Evolutionary conservation across 2,113 vertebrate species (phyloP), one percentile per base, ranked within the genome.

Genomic region (Motacilla alba): DNA sequence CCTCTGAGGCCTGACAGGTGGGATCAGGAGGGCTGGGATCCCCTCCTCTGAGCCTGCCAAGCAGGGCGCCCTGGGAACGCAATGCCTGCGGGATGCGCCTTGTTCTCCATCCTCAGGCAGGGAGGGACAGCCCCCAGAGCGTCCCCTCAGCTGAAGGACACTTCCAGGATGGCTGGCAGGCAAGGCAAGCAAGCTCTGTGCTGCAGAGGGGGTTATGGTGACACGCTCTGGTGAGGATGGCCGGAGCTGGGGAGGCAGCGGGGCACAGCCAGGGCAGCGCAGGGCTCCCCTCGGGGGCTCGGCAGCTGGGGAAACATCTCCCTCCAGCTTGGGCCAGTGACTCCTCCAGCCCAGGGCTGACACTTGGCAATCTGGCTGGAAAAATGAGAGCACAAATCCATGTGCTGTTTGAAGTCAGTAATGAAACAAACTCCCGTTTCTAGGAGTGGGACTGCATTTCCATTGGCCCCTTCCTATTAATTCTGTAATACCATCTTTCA

Each of bases 371-470:
- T n/a, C 53, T 31, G 44, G 64, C 73, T 92, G 94, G 93, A 94
- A 96, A 94, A 93, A 90, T 49, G 0, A 78, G 62, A 96, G 85
- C 83, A 82, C 82, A 88, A 85, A 94, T 91, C 90, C 81, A 26
- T 56, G 85, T 62, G 86, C 70, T 76, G 77, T 89, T 95, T 89
- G 90, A 94, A 95, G 91, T 88, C 83, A 67, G 83, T 62, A 75
- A 47, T 78, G 86, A 94, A 76, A 79, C 67, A 44, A 95, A 76
- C 70, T 92, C 80, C 33, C 69, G 28, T 94, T 93, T 93, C 92
- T 93, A 95, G 92, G 78, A 93, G 95, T 30, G 72, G 94, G 93
- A 70, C 72, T 80, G 44, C 72, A 44, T 96, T 90, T 95, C 92
- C 92, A 93, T 31, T 46, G 89, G 75, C 81, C 87, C 31, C 52